Evolutionary conservation across 2,113 vertebrate genomes (phyloP), one percentile per base, ranked within the genome.

Genomic region (Saccopteryx bilineata): DNA sequence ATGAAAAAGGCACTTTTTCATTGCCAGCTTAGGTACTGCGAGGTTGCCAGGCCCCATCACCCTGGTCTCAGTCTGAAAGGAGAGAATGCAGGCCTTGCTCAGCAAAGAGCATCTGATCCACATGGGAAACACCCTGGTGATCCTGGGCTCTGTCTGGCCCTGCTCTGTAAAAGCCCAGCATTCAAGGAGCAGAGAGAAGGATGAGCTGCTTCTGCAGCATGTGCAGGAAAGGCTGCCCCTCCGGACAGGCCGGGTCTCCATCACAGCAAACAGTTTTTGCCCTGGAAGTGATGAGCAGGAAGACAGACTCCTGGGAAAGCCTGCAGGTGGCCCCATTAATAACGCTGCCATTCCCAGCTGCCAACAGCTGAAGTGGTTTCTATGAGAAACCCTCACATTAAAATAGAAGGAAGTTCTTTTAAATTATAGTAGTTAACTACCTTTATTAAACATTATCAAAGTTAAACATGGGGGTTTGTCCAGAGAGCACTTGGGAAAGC

Each of bases 341-440:
- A 96, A 97, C 31, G 52, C 54, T 84, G 95, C 96, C 69, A 33
- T 87, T 96, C 93, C 52, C 24, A 96, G 76, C 61, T 68, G 9
- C 65, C 82, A 48, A 33, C 39, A 82, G 33, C 80, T 92, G 24
- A 94, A 97, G 61, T 78, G 87, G 97, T 98, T 98, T 97, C 98
- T 93, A 98, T 96, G 96, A 97, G 97, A 98, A 98, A 98, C 85
- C 71, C 93, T 90, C 58, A 63, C 39, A 80, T 92, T 86, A 95
- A 96, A 91, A 71, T 31, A 95, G 89, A 82, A 97, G 88, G 50
- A 90, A 95, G 33, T 98, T 93, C 87, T 97, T 97, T 96, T 93
- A 86, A 97, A 97, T 97, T 85, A 94, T 78, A 91, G 39, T 88
- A 95, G 65, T 82, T 88, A 95, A 96, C 97, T 97, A 97, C 88